Base-by-base conservation (phyloP, 2,113 vertebrate species). In the Ptilorrhoa leucosticta region DNA sequence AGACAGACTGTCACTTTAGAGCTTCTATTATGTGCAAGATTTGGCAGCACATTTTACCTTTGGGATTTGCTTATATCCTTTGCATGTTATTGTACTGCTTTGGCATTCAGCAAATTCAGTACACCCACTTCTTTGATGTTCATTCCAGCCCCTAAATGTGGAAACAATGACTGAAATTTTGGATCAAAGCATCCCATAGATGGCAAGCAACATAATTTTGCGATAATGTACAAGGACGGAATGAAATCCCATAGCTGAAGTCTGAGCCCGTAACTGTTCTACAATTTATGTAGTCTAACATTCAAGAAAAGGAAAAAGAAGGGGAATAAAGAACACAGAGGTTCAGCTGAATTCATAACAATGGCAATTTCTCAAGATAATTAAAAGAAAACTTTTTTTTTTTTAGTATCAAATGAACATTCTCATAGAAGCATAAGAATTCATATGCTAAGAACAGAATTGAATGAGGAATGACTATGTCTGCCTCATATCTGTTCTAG, bases 141-240 rank as follows among this genome's bases (percentile, higher is more conserved):
- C 95, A 96, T 97, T 98, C 98, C 98, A 98, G 97, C 76, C 95
- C 95, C 95, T 98, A 98, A 98, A 98, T 98, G 98, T 98, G 98
- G 98, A 98, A 98, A 98, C 98, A 98, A 98, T 98, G 98, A 98
- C 97, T 97, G 94, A 98, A 96, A 98, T 93, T 98, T 97, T 98
- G 97, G 97, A 98, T 98, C 98, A 98, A 98, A 98, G 98, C 91
- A 94, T 97, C 96, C 95, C 83, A 87, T 97, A 94, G 96, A 98
- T 93, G 96, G 97, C 93, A 97, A 93, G 95, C 97, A 97, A 94
- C 83, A 83, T 82, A 94, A 92, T 95, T 95, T 95, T 96, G 87
- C 93, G 97, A 97, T 95, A 97, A 97, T 96, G 96, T 97, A 97
- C 91, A 96, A 86, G 92, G 96, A 85, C 47, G 96, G 84, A 98